Base-by-base conservation (phyloP, 1,140 invertebrate genomes). In the Aphaenogaster rudis region DNA sequence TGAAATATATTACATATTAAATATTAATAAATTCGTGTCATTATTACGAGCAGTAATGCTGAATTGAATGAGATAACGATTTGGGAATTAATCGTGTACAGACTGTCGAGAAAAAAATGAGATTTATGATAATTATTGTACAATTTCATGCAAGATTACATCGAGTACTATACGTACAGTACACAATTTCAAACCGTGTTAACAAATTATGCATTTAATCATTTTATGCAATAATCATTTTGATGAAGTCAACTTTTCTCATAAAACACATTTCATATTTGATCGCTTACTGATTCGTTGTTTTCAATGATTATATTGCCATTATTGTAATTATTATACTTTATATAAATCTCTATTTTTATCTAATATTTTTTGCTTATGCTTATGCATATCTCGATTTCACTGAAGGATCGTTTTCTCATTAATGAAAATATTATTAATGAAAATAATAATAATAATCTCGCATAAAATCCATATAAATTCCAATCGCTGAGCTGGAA, bases 371-470 rank as follows among this genome's bases (percentile, higher is more conserved):
- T 57, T 39, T 76, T 9, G 13, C 36, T 63, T n/a, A 13, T 39
- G 28, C 21, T 42, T 15, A 33, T 8, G 15, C 33, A 17, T 39
- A 36, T 76, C 39, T 54, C 15, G 42, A 48, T 64, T 64, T 11
- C 0, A n/a, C 28, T 13, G n/a, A 78, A 48, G 59, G 21, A 42
- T 78, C 28, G 42, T 78, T 64, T 78, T 64, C n/a, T 42, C 28
- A 64, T 48, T 78, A 45, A 48, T n/a, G 15, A 50, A 66, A 66
- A 79, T 79, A 79, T 54, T 33, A 21, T 69, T 69, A 21, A 78
- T 48, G 15, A 50, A 66, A 66, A 79, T 79, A 79, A 69, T 33
- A 21, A 80, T 69, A 21, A 78, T 48, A 63, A 67, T 69, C 48
- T 21, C 36, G 21, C 36, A 33, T 54, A 71, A 54, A 81, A 66